Conservation (phyloP, 2,113 vertebrate genomes). For the Rafetus swinhoei region DNA sequence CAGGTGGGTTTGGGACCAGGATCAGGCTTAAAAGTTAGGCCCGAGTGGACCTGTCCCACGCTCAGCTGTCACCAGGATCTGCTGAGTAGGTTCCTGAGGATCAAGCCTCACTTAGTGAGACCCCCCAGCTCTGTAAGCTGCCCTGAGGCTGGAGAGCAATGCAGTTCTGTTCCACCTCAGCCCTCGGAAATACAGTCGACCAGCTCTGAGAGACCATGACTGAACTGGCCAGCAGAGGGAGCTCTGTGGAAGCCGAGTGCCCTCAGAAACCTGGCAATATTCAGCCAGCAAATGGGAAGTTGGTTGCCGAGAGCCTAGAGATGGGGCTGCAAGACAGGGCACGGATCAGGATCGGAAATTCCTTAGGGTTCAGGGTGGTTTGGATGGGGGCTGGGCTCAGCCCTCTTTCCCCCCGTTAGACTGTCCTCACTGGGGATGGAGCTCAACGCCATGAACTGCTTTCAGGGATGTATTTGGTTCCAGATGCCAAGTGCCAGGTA, state of each 20-base stretch:
- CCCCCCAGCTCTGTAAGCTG: fast-evolving
- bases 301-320: fast-evolving
- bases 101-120: background rate
- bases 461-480: background rate
- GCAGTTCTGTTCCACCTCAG: background rate
- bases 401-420: fast-evolving
- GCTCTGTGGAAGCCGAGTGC: conserved; percentile 55
- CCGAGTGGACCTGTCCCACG: background rate
- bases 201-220: background rate
- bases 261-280: background rate
- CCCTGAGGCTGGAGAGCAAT: fast-evolving
- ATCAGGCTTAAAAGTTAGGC: no score
- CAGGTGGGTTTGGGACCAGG: no score
- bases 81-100: background rate
- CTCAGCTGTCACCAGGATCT: background rate
- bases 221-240: conserved; percentile 64
- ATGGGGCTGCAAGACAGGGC: background rate
- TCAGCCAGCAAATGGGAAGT: background rate
- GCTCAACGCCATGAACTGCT: background rate
- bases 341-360: background rate
- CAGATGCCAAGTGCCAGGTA: background rate
- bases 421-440: background rate
- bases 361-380: background rate
- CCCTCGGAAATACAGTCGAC: fast-evolving
- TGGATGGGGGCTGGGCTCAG: background rate